These are phyloP conservation scores for Sparus aurata DNA, from an alignment of 2,797 vertebrate genomes.

Conservation along the genomic window DNA sequence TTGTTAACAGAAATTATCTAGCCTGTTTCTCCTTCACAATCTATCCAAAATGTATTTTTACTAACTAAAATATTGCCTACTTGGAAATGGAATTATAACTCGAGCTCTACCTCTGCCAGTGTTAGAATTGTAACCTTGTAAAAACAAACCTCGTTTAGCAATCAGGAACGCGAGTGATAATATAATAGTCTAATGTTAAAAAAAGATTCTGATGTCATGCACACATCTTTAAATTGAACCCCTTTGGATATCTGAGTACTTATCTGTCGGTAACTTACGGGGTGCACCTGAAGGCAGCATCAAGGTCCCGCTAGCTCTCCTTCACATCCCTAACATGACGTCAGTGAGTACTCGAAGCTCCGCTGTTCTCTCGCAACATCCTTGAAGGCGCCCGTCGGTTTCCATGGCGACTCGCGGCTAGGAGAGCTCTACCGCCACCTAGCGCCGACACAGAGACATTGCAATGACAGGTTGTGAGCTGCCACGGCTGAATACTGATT, in stretches of 20 bases:
- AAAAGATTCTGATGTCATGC: neutral
- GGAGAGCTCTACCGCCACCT: slow-evolving; percentile 64
- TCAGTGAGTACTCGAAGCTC: slow-evolving; percentile 73
- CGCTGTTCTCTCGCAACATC: slow-evolving; percentile 69
- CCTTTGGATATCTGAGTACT: neutral
- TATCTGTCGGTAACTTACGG: slow-evolving; percentile 21
- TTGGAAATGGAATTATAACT: neutral
- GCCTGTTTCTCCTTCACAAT: too few species aligned
- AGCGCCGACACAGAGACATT: slow-evolving; percentile 28
- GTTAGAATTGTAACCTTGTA: too few species aligned
- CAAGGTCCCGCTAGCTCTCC: slow-evolving; percentile 65
- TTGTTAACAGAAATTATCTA: neutral
- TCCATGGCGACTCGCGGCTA: slow-evolving; percentile 82
- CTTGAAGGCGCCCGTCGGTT: slow-evolving; percentile 80
- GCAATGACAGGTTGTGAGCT: neutral
- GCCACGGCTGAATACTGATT: neutral
- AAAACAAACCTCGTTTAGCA: too few species aligned
- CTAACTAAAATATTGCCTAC: neutral
- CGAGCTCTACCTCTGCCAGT: neutral
- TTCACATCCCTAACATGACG: slow-evolving; percentile 79
- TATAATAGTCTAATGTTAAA: neutral
- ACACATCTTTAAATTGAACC: neutral
- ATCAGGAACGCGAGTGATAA: too few species aligned
- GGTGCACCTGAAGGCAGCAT: slow-evolving; percentile 55
- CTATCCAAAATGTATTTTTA: too few species aligned